Percentiles rank a stretch among this genome's conserved stretches.
Conservation (phyloP, 2,797 vertebrate genomes). For the Apodemus agrarius region DNA sequence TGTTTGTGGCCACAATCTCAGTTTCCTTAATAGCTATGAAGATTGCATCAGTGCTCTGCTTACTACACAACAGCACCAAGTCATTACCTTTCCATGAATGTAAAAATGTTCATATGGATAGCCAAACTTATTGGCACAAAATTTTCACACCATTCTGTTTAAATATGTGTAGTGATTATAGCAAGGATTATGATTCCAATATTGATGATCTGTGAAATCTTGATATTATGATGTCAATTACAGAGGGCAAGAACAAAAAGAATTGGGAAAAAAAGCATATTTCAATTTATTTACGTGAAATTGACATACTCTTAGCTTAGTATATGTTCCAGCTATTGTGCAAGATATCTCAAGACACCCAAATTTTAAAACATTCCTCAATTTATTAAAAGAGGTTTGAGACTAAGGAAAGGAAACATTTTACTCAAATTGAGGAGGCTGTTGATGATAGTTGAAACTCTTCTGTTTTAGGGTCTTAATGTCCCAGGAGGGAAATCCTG, state of each 20-base stretch:
- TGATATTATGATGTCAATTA: neutral
- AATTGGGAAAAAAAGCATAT: neutral
- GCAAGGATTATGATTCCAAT: neutral
- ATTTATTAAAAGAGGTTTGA: neutral
- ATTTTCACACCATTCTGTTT: neutral
- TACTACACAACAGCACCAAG: neutral
- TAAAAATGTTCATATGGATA: constrained; percentile 40
- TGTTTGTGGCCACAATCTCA: neutral
- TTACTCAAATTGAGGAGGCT: neutral
- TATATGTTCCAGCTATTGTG: neutral
- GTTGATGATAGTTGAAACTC: constrained; percentile 13
- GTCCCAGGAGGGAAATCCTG: neutral
- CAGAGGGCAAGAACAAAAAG: neutral
- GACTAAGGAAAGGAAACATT: neutral
- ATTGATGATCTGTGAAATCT: constrained; percentile 6
- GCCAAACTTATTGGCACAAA: neutral
- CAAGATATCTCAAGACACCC: neutral
- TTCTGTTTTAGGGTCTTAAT: neutral
- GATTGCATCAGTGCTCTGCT: neutral
- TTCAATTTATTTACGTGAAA: neutral
- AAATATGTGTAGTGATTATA: neutral
- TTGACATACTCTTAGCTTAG: constrained; percentile 30
- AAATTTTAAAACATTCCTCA: neutral
- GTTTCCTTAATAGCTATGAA: neutral
- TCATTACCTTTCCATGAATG: neutral